Percentiles rank a stretch among this genome's conserved stretches.
These are phyloP conservation scores for Pygmarrhopalites habei DNA, from an alignment of 1,140 invertebrate species.

Conservation along the genomic window DNA sequence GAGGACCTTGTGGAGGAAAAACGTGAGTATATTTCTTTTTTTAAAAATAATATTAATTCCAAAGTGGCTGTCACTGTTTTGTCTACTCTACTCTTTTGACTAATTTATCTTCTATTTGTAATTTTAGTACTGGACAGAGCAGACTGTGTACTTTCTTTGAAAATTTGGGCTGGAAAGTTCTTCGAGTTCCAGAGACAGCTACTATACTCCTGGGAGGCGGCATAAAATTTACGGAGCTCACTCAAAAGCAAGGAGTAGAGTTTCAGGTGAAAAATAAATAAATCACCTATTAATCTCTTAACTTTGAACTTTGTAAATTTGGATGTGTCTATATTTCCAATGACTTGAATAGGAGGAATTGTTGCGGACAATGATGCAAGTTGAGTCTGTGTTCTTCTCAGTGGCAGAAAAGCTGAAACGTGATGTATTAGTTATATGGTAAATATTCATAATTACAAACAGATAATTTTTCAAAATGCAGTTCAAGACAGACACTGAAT, in stretches of 20 bases:
- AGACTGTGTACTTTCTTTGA: slow-evolving; percentile 95
- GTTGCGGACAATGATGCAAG: slow-evolving; percentile 91
- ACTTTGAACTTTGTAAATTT: background rate
- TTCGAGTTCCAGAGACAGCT: slow-evolving; percentile 96
- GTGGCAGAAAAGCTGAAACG: slow-evolving; percentile 71
- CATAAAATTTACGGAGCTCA: slow-evolving; percentile 47
- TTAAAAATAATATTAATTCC: background rate
- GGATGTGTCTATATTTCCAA: too few relatives aligned
- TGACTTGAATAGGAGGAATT: too few relatives aligned
- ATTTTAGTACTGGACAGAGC: slow-evolving; percentile 96
- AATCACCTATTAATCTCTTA: slow-evolving; percentile 42
- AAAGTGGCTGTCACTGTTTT: background rate
- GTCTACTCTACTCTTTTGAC: background rate
- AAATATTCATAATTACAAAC: too few relatives aligned
- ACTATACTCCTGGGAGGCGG: slow-evolving; percentile 78
- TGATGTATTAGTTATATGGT: slow-evolving; percentile 92
- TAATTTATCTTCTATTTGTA: too few relatives aligned
- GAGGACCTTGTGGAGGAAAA: slow-evolving; percentile 92
- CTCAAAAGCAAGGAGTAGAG: slow-evolving; percentile 48
- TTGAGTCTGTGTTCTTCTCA: slow-evolving; percentile 95
- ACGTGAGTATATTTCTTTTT: too few relatives aligned
- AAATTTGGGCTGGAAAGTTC: slow-evolving; percentile 98
- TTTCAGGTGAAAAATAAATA: too few relatives aligned
- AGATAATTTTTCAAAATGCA: too few relatives aligned
- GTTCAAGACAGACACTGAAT: too few relatives aligned